Conservation (phyloP, 2,797 vertebrate species). For the Malacoraja senta region DNA sequence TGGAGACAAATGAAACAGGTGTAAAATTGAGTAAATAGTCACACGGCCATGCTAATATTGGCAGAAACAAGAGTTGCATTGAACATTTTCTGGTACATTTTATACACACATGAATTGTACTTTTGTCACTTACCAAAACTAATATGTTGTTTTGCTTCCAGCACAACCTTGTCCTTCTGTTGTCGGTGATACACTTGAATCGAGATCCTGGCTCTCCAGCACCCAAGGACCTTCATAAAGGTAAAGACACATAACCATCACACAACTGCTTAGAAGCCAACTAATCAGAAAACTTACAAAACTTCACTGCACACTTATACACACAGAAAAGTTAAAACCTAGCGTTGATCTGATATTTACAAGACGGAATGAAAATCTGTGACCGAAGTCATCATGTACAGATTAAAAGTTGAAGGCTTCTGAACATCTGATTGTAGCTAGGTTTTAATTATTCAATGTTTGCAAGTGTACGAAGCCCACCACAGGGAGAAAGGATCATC, state of each 20-base stretch:
- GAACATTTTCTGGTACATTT: neutral
- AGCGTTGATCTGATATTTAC: neutral
- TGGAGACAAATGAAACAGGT: neutral
- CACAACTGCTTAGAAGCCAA: neutral
- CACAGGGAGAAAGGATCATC: neutral
- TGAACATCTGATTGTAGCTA: no score
- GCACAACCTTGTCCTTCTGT: conserved; percentile 57
- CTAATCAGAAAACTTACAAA: neutral
- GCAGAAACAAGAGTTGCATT: neutral
- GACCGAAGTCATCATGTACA: neutral
- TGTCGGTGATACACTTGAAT: conserved; percentile 46
- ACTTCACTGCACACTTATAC: neutral
- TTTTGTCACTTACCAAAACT: conserved; percentile 57
- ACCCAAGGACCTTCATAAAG: conserved; percentile 53
- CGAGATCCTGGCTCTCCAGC: conserved; percentile 60
- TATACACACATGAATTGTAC: neutral
- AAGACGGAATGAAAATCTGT: neutral
- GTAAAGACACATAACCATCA: neutral
- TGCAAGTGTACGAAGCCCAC: neutral
- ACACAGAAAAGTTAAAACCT: neutral
- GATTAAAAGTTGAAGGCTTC: neutral
- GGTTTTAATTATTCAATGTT: no score
- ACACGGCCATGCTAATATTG: neutral
- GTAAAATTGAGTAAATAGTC: neutral
- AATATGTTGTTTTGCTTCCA: conserved; percentile 53